Percentiles rank a stretch among this genome's conserved stretches.
Evolutionary conservation across 1,140 invertebrate species (phyloP).

Genomic region (Cyrtorhinus lividipennis): DNA sequence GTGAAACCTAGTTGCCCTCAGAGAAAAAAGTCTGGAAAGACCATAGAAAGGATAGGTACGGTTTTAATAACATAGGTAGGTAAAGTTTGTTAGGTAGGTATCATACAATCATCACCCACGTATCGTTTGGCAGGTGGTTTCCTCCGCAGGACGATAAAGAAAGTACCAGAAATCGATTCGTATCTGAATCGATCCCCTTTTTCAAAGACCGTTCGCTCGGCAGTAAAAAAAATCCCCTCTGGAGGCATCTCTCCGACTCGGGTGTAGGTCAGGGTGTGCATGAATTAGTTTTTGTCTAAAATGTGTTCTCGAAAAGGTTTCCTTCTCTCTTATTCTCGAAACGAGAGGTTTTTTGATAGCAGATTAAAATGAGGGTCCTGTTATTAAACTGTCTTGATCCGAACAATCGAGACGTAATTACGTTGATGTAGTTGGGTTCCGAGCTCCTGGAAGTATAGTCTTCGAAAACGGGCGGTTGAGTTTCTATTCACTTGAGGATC

Average conservation of each 20-base stretch:
- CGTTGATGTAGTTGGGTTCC: constrained; percentile 4
- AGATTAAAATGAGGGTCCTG: neutral
- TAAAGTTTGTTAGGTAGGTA: too few relatives aligned
- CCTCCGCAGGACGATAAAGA: neutral
- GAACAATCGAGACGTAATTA: constrained; percentile 7
- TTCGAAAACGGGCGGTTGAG: too few relatives aligned
- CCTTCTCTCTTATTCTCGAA: neutral
- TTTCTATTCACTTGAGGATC: too few relatives aligned
- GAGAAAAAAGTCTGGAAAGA: too few relatives aligned
- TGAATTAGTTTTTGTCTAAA: constrained; percentile 2
- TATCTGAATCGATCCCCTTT: neutral
- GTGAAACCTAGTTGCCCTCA: neutral
- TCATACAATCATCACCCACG: constrained; percentile 7
- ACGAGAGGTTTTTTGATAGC: neutral
- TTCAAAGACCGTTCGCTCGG: neutral
- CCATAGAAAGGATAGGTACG: neutral
- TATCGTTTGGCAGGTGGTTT: neutral
- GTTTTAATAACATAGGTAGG: constrained; percentile 3
- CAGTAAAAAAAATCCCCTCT: neutral
- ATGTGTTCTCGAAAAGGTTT: too few relatives aligned
- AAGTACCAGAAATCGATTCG: neutral
- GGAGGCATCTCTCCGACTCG: neutral
- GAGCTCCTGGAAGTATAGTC: constrained; percentile 3
- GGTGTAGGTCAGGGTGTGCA: constrained; percentile 3
- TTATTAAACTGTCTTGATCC: constrained; percentile 6